Conservation (phyloP, 2,888 invertebrate genomes). For the Operophtera brumata region DNA sequence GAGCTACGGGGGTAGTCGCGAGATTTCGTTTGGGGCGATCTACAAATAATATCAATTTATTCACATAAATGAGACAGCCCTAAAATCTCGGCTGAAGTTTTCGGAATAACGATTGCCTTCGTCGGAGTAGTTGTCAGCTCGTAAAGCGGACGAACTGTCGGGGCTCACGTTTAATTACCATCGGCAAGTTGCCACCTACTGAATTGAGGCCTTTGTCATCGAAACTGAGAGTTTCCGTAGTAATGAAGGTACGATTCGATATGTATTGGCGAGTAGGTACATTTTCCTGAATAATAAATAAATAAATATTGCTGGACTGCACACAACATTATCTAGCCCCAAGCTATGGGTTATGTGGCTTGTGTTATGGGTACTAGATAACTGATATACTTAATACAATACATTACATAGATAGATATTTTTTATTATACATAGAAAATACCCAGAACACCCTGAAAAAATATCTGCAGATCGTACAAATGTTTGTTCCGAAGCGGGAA, state of each 20-base stretch:
- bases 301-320: background rate
- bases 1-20: no score
- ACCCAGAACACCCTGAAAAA: no score
- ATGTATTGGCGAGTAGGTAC: background rate
- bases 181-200: slow-evolving; percentile 31
- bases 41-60: background rate
- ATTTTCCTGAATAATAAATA: background rate
- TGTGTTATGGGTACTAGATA: no score
- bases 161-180: slow-evolving; percentile 49
- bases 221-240: slow-evolving; percentile 8
- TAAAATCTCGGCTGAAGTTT: slow-evolving; percentile 23
- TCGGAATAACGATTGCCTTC: slow-evolving; percentile 17
- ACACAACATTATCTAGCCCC: no score
- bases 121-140: slow-evolving; percentile 29
- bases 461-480: no score
- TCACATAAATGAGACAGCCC: slow-evolving; percentile 22
- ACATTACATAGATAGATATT: no score
- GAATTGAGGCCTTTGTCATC: slow-evolving; percentile 18
- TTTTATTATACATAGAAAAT: no score
- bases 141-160: slow-evolving; percentile 39
- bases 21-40: no score
- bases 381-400: no score
- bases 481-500: no score
- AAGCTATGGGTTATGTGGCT: no score
- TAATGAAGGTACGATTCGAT: slow-evolving; percentile 14